Conservation (phyloP, 2,113 vertebrate genomes). For the Gallinago media region DNA sequence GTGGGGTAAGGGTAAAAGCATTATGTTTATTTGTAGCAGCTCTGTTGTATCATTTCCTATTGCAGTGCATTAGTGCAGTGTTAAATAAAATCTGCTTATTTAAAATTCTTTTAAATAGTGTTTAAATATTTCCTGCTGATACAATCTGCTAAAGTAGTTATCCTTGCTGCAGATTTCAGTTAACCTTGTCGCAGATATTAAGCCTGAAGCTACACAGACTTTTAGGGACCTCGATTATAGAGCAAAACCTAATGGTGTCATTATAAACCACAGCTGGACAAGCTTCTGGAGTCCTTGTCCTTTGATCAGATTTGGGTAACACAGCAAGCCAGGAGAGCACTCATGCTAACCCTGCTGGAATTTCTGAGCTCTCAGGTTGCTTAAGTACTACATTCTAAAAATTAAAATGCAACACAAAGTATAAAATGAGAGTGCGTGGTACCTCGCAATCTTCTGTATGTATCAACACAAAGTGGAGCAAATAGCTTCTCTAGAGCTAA, state of each 20-base stretch:
- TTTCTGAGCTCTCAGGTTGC: conserved; percentile 45
- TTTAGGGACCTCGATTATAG: conserved; percentile 76
- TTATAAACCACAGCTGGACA: conserved; percentile 80
- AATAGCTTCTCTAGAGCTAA: not conserved
- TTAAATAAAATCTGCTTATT: conserved; percentile 86
- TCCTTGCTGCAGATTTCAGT: conserved; percentile 83
- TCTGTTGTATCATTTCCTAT: conserved; percentile 76
- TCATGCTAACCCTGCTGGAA: conserved; percentile 45
- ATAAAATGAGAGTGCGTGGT: not conserved
- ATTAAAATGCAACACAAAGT: conserved; percentile 20
- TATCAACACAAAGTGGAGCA: not conserved
- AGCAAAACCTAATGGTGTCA: conserved; percentile 78
- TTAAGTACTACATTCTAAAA: conserved; percentile 53
- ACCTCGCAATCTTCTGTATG: not conserved
- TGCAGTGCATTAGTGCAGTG: conserved; percentile 77
- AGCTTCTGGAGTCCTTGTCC: conserved; percentile 75
- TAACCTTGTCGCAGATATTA: conserved; percentile 82
- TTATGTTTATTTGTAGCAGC: conserved; percentile 78
- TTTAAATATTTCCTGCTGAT: conserved; percentile 82
- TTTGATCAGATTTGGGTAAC: conserved; percentile 77
- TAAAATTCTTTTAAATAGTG: conserved; percentile 86
- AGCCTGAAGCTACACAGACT: conserved; percentile 78
- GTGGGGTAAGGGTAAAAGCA: conserved; percentile 55
- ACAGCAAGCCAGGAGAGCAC: conserved; percentile 56
- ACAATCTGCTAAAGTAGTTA: conserved; percentile 82